Base-by-base conservation (phyloP, 92 coral and sea anemone genomes). In the Pocillopora meandrina region DNA sequence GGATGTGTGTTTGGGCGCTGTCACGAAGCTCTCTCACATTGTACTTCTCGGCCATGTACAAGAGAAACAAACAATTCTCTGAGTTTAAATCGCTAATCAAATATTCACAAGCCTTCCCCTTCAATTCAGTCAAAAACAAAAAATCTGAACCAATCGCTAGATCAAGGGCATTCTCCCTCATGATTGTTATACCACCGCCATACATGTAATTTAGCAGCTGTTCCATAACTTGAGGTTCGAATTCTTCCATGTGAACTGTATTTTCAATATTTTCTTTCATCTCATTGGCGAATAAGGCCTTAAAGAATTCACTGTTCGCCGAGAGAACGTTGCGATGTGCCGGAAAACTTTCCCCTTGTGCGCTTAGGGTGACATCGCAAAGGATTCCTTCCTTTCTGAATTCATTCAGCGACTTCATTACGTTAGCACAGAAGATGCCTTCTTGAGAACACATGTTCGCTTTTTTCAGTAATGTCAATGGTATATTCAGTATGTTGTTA, bases 11-110 rank as follows among this genome's bases (percentile, higher is more conserved):
- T 82, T 85, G 95, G 12, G 99, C 97, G 56, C 84, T 78, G 71
- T 91, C 91, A 52, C 93, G 82, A 18, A 97, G 88, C 47, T 88
- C 89, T 75, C 59, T 75, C 62, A 93, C 93, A 72, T 90, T 90
- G 80, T 87, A 95, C 64, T 88, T 93, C 85, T 97, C 98, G 12
- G 99, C 97, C 79, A 92, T 89, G 23, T 93, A 71, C 81, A 95
- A 85, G 9, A 90, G 84, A 70, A 95, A 85, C 88, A 97, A 74
- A 75, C 99, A 97, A 72, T 94, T 97, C 5, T 91, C 93, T 57
- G 95, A 89, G 79, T 81, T 90, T 82, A 97, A 79, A 62, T 92
- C 88, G 66, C 88, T 91, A 17, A 84, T 79, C 57, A 97, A 84
- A 72, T 87, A 92, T 55, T 92, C 87, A 61, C 91, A 93, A 10